Evolutionary conservation across 2,113 vertebrate species (phyloP).

Genomic region (Petrocephalus zakoni): DNA sequence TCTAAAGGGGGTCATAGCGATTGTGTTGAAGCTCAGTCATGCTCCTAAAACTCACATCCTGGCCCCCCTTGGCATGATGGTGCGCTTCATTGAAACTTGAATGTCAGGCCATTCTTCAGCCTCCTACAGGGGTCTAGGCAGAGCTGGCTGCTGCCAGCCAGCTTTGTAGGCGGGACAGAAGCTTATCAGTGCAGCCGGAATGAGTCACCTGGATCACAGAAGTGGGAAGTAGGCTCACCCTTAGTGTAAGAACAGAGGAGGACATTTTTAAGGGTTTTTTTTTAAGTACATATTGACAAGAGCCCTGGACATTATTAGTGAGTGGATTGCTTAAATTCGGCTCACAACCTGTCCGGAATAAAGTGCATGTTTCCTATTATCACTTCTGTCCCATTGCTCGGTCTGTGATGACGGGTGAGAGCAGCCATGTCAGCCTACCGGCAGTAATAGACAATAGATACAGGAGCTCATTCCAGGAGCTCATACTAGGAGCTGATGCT

Average conservation of each 20-base stretch:
- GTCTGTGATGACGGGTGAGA: not conserved
- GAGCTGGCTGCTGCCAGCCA: not conserved
- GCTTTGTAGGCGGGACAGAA: not conserved
- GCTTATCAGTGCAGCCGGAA: not conserved
- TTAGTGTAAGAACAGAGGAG: not conserved
- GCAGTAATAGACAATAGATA: not conserved
- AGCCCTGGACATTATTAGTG: not conserved
- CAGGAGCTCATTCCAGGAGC: not conserved
- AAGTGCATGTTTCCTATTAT: not conserved
- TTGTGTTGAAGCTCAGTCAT: not conserved
- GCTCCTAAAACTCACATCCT: not conserved
- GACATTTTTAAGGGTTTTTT: no score
- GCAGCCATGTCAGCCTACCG: not conserved
- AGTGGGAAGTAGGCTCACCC: not conserved
- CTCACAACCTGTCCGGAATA: not conserved
- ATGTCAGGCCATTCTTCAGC: not conserved
- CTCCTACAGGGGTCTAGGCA: not conserved
- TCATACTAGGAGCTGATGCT: not conserved
- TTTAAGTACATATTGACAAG: not conserved
- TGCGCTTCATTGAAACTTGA: not conserved
- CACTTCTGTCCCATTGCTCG: not conserved
- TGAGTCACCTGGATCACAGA: not conserved
- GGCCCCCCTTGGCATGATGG: not conserved
- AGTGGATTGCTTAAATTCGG: not conserved
- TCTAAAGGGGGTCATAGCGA: not conserved